These are phyloP conservation scores for Pavo muticus DNA, from an alignment of 2,113 vertebrate species.

Conservation along the genomic window DNA sequence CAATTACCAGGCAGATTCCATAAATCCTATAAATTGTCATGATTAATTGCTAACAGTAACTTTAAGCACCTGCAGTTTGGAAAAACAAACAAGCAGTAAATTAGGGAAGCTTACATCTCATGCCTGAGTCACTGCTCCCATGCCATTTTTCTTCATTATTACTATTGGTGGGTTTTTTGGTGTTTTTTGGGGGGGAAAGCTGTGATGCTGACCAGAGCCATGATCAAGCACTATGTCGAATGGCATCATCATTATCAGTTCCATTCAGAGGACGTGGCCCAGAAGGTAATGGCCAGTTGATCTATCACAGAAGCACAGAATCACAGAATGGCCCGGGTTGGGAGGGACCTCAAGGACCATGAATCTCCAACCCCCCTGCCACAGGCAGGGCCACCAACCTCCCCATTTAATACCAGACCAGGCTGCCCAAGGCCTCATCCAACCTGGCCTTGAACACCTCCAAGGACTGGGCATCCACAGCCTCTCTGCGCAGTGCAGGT, in stretches of 20 bases:
- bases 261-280: neutral
- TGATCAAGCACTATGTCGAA: slow-evolving; percentile 41
- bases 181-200: neutral
- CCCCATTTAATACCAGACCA: no score
- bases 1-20: neutral
- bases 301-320: neutral
- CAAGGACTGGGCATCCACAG: no score
- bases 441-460: no score
- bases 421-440: no score
- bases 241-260: slow-evolving; percentile 25
- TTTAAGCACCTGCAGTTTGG: neutral
- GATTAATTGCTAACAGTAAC: neutral
- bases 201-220: slow-evolving; percentile 70
- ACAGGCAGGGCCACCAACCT: no score
- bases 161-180: no score
- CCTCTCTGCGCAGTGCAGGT: neutral
- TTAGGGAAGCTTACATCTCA: neutral
- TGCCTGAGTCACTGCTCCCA: neutral
- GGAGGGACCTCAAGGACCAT: no score
- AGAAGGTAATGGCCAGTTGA: slow-evolving; percentile 50
- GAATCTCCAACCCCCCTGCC: no score
- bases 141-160: neutral
- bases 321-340: no score
- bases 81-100: neutral
- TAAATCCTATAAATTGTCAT: neutral